phyloP scores from a whole-genome alignment of 2,888 invertebrate genomes.

The Formica aserva region DNA sequence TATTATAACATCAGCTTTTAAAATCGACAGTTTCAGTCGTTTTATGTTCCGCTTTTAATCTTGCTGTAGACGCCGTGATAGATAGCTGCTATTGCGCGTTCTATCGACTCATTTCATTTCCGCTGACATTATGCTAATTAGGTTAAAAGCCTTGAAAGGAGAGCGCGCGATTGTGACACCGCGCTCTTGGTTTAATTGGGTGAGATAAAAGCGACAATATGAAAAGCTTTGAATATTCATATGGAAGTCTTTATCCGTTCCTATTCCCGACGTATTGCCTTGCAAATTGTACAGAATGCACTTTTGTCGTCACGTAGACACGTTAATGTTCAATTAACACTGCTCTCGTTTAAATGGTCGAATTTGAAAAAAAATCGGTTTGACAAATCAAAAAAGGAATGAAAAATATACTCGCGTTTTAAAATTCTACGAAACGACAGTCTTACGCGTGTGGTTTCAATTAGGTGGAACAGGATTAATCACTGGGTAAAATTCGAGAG shows the following conservation, averaged over 20 bases:
- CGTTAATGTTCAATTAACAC: not conserved
- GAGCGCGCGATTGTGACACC: not conserved
- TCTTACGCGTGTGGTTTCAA: slow-evolving; percentile 22
- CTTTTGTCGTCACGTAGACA: not conserved
- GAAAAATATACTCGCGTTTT: slow-evolving; percentile 18
- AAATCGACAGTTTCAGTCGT: not conserved
- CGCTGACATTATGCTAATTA: slow-evolving; percentile 44
- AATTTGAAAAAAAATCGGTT: not conserved
- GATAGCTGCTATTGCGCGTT: slow-evolving; percentile 42
- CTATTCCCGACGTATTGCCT: slow-evolving; percentile 3
- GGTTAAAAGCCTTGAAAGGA: slow-evolving; percentile 32
- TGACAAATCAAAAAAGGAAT: not conserved
- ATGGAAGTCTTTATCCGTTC: not conserved
- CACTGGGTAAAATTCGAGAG: slow-evolving; percentile 6
- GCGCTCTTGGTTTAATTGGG: slow-evolving; percentile 27
- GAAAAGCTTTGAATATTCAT: slow-evolving; percentile 36
- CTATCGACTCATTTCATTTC: slow-evolving; percentile 31
- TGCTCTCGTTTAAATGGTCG: not conserved
- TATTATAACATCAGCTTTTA: not conserved
- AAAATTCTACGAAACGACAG: not conserved
- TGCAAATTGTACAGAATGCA: not conserved
- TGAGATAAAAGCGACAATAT: slow-evolving; percentile 13
- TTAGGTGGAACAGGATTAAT: slow-evolving; percentile 11
- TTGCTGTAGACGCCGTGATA: not conserved
- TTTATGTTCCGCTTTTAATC: slow-evolving; percentile 35